Conservation (phyloP, 2,888 invertebrate genomes). For the Mactromeris polynyma region DNA sequence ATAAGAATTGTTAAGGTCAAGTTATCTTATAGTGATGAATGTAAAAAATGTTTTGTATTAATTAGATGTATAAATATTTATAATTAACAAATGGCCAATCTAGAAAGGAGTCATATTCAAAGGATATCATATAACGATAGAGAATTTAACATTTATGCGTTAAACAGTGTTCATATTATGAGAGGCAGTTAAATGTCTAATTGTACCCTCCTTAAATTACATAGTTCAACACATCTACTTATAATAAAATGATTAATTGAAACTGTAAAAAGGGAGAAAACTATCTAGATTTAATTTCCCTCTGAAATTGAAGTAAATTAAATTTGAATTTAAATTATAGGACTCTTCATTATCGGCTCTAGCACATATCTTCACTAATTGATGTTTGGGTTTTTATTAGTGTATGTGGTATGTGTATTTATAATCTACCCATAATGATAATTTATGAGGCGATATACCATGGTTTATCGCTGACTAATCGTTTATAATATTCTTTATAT, state of each 20-base stretch:
- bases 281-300: slow-evolving; percentile 26
- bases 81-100: slow-evolving; percentile 57
- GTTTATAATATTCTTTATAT: neutral
- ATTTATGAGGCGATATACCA: neutral
- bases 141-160: slow-evolving; percentile 40
- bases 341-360: neutral
- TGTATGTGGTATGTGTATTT: neutral
- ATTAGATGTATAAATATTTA: slow-evolving; percentile 61
- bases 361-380: neutral
- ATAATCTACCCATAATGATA: neutral
- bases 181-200: slow-evolving; percentile 24
- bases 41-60: slow-evolving; percentile 52
- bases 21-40: slow-evolving; percentile 43
- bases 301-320: slow-evolving; percentile 52
- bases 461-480: neutral
- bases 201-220: slow-evolving; percentile 26
- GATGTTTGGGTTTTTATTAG: neutral
- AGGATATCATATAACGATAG: slow-evolving; percentile 51
- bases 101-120: slow-evolving; percentile 45
- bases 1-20: slow-evolving; percentile 50
- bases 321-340: slow-evolving; percentile 38
- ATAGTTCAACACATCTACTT: slow-evolving; percentile 4
- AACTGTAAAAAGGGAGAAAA: slow-evolving; percentile 17
- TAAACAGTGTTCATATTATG: slow-evolving; percentile 22
- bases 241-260: slow-evolving; percentile 52